Evolutionary conservation across 2,888 invertebrate species (phyloP), one percentile per base, ranked within the genome.

Genomic region (Dromius quadrimaculatus): DNA sequence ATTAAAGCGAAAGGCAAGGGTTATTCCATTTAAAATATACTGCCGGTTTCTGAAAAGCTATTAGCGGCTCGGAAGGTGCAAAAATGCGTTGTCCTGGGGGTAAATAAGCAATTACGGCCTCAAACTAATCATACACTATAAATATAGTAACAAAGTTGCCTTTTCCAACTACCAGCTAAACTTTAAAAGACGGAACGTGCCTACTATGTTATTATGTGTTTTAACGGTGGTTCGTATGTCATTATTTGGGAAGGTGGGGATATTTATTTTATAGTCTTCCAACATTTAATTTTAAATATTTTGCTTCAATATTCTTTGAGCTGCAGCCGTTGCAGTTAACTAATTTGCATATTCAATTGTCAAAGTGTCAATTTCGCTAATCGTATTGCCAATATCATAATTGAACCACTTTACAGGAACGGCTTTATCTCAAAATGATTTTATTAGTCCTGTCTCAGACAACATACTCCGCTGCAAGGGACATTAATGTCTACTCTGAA

Each of bases 81-180:
- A 68, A 68, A 68, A 68, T 68, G 32, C 41, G 28, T 28, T 32
- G 20, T 32, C 68, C 59, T 32, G 59, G 20, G 68, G 68, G 50
- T 59, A 59, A 68, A 17, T 59, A 68, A 43, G 59, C 68, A 68
- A 68, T 68, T 68, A 68, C 68, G 59, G 59, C 57, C 59, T 59
- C 68, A 20, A 22, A 68, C 68, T 68, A 68, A 68, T 68, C 57
- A 68, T 45, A 68, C 41, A 41, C 41, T 68, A 41, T 23, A 43
- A n/a, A 28, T 28, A 54, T 8, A 9, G 45, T 2, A 23, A n/a
- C 11, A n/a, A 13, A 28, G 50, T n/a, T 54, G 28, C 28, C 50
- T 54, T 28, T 59, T 19, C 68, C 45, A 59, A 66, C 43, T 59
- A 28, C 11, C 22, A 59, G 59, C 38, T 57, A 13, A 1, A 9